Percentiles rank a stretch among this genome's conserved stretches.
phyloP scores from a whole-genome alignment of 2,888 invertebrate genomes.

The Dynastes maya region DNA sequence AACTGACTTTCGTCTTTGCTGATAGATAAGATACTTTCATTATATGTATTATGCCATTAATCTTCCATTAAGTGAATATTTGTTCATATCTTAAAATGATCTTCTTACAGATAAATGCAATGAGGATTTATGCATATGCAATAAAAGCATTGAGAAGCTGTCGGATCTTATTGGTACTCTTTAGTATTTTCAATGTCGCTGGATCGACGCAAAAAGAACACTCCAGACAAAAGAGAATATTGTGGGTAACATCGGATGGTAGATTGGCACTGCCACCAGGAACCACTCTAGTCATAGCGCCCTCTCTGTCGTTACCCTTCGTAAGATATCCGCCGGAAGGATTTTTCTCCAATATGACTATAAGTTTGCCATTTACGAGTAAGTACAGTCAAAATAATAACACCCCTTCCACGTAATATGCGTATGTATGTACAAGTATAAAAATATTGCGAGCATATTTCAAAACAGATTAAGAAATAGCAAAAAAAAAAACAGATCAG shows the following conservation, averaged over 20 bases:
- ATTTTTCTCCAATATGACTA: slow-evolving; percentile 87
- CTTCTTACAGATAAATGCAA: slow-evolving; percentile 48
- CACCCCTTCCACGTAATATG: too few relatives aligned
- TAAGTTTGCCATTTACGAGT: slow-evolving; percentile 90
- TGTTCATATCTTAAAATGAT: too few relatives aligned
- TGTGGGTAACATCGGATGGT: slow-evolving; percentile 91
- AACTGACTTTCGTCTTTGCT: too few relatives aligned
- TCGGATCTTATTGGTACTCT: slow-evolving; percentile 28
- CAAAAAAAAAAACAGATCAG: too few relatives aligned
- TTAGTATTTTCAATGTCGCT: slow-evolving; percentile 36
- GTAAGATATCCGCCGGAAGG: slow-evolving; percentile 90
- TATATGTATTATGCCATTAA: too few relatives aligned
- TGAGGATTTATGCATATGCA: slow-evolving; percentile 49
- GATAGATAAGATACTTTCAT: too few relatives aligned
- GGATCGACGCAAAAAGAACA: slow-evolving; percentile 69
- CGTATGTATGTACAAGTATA: too few relatives aligned
- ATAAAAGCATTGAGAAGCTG: slow-evolving; percentile 41
- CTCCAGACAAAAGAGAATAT: slow-evolving; percentile 85
- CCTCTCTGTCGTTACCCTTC: slow-evolving; percentile 86
- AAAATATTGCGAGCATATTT: too few relatives aligned
- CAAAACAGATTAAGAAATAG: too few relatives aligned
- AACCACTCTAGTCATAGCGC: slow-evolving; percentile 84
- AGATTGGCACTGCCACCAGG: slow-evolving; percentile 88
- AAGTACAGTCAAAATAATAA: slow-evolving; percentile 68
- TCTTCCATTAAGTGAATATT: too few relatives aligned